Percentiles rank a stretch among this genome's conserved stretches.
Conservation (phyloP, 2,113 vertebrate genomes). For the Carassius auratus region DNA sequence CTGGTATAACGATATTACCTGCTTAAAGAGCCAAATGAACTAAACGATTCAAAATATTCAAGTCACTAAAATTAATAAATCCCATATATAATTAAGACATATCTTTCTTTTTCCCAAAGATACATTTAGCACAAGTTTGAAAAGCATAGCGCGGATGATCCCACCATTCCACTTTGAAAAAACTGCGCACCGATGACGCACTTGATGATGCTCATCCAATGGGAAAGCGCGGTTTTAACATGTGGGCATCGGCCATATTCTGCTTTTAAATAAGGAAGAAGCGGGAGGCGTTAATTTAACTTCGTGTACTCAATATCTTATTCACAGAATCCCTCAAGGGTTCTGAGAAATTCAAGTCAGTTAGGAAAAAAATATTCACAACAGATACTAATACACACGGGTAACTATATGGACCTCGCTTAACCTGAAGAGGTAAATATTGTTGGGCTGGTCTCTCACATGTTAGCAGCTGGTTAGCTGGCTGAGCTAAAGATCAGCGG, state of each 20-base stretch:
- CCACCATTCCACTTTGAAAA: slow-evolving; percentile 50
- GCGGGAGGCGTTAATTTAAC: slow-evolving; percentile 79
- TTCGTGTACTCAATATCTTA: slow-evolving; percentile 62
- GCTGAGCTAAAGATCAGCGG: slow-evolving; percentile 34
- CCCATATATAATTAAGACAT: neutral
- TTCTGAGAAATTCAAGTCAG: slow-evolving; percentile 38
- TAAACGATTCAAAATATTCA: neutral
- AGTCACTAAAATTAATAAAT: neutral
- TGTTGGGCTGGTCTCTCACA: neutral
- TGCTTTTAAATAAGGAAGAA: slow-evolving; percentile 86
- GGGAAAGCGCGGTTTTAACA: slow-evolving; percentile 48
- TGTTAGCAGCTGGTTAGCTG: slow-evolving; percentile 53
- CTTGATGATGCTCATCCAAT: slow-evolving; percentile 65
- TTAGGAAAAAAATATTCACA: slow-evolving; percentile 47
- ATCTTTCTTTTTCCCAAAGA: too few species aligned
- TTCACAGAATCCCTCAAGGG: slow-evolving; percentile 55
- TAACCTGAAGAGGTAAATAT: neutral
- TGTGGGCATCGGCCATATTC: slow-evolving; percentile 78
- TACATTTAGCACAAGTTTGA: too few species aligned
- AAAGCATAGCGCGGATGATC: neutral
- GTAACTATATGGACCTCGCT: neutral
- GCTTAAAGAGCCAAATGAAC: neutral
- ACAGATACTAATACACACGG: neutral
- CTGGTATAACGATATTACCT: neutral
- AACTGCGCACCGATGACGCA: slow-evolving; percentile 45